phyloP scores from a whole-genome alignment of 2,888 invertebrate species.

The Heliothis peltigera region DNA sequence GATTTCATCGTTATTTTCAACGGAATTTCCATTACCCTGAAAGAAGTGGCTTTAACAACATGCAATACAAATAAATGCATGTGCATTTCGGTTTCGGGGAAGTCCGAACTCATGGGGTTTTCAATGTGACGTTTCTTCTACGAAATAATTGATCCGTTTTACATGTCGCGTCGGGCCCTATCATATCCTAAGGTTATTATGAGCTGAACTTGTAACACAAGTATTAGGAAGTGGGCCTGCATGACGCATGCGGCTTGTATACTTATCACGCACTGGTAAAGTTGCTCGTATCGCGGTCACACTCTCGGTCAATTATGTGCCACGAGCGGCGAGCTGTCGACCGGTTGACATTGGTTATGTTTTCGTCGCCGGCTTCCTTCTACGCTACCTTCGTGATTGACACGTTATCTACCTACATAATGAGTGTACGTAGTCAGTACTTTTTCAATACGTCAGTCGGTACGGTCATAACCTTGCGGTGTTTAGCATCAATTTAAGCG shows the following conservation, averaged over 20 bases:
- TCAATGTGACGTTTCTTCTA: slow-evolving; percentile 26
- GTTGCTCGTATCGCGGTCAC: slow-evolving; percentile 68
- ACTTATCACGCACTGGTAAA: slow-evolving; percentile 66
- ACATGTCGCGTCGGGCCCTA: slow-evolving; percentile 11
- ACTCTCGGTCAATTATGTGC: slow-evolving; percentile 73
- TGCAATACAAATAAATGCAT: slow-evolving; percentile 7
- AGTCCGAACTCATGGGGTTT: slow-evolving; percentile 28
- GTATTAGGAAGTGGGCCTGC: slow-evolving; percentile 65
- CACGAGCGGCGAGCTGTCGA: slow-evolving; percentile 62
- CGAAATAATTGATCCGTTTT: slow-evolving; percentile 21
- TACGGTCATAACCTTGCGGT: slow-evolving; percentile 34
- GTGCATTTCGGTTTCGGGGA: slow-evolving; percentile 33
- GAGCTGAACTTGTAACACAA: slow-evolving; percentile 64
- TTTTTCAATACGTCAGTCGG: slow-evolving; percentile 56
- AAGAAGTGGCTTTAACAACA: slow-evolving; percentile 26
- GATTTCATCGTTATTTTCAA: background rate
- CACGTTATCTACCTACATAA: slow-evolving; percentile 66
- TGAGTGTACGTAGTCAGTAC: slow-evolving; percentile 60
- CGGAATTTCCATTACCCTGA: slow-evolving; percentile 23
- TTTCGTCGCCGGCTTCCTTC: slow-evolving; percentile 77
- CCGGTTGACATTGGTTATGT: slow-evolving; percentile 79
- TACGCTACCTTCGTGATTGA: slow-evolving; percentile 73
- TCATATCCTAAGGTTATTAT: slow-evolving; percentile 44
- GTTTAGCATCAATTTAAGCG: slow-evolving; percentile 58
- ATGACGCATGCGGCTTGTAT: slow-evolving; percentile 59